Percentiles rank a stretch among this genome's conserved stretches.
Evolutionary conservation across 1,140 invertebrate species (phyloP).

Genomic region (Galendromus occidentalis): DNA sequence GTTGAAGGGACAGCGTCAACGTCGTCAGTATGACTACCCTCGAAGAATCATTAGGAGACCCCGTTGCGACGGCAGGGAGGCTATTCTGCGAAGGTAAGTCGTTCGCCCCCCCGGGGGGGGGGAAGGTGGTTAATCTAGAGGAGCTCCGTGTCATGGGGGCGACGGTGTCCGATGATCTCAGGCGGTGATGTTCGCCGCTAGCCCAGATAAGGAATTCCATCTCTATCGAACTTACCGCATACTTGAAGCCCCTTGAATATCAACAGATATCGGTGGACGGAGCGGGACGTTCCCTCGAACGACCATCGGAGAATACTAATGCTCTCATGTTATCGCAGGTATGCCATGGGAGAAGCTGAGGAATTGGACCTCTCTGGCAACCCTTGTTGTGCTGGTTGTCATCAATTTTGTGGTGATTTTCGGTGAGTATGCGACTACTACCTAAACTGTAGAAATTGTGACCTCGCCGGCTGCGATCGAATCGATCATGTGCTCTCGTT

Average conservation of each 20-base stretch:
- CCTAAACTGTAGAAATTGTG: too few species aligned
- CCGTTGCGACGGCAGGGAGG: not conserved
- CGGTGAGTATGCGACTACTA: not conserved
- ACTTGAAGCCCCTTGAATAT: not conserved
- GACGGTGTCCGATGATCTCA: not conserved
- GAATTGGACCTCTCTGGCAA: not conserved
- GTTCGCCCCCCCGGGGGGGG: not conserved
- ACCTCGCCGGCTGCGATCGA: too few species aligned
- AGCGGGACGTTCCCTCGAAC: too few species aligned
- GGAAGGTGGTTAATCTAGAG: not conserved
- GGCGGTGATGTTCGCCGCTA: not conserved
- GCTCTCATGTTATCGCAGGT: not conserved
- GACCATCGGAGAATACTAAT: not conserved
- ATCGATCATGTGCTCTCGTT: too few species aligned
- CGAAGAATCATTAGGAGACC: not conserved
- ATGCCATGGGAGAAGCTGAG: conserved; percentile 4
- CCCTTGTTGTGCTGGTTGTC: not conserved
- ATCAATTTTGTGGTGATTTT: conserved; percentile 11
- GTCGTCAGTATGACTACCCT: too few species aligned
- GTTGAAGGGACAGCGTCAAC: too few species aligned
- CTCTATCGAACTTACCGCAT: not conserved
- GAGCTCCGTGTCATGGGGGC: not conserved
- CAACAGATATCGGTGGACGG: too few species aligned
- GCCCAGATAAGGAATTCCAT: not conserved
- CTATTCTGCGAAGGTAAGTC: conserved; percentile 5